Evolutionary conservation across 2,888 invertebrate species (phyloP).

Genomic region (Phytoseiulus persimilis): DNA sequence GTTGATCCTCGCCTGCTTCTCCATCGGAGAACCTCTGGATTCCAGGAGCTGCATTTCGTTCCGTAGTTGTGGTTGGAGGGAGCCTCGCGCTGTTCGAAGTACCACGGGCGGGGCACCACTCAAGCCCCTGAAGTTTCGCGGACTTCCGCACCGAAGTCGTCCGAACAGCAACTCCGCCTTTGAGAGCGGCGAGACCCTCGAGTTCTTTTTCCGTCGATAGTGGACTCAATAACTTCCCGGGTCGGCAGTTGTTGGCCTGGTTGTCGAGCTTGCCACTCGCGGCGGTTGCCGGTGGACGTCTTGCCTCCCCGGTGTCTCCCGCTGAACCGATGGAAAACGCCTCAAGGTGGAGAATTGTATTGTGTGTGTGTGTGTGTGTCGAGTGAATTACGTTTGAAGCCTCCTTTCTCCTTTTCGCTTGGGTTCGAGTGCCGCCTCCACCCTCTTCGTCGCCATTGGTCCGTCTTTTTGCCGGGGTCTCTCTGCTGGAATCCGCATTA

Average conservation of each 20-base stretch:
- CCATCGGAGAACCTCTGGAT: neutral
- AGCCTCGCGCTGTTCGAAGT: too few relatives aligned
- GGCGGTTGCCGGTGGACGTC: neutral
- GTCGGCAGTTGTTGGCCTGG: neutral
- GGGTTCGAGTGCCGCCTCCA: neutral
- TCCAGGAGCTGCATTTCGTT: too few relatives aligned
- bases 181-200: neutral
- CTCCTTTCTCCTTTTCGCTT: neutral
- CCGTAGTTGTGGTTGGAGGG: too few relatives aligned
- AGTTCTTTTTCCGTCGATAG: neutral
- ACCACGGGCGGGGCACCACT: too few relatives aligned
- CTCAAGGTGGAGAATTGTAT: neutral
- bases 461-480: neutral
- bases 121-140: too few relatives aligned
- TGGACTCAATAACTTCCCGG: neutral
- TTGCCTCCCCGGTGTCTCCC: neutral
- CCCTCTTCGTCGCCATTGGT: neutral
- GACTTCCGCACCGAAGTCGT: too few relatives aligned
- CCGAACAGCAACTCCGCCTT: too few relatives aligned
- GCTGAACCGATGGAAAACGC: neutral
- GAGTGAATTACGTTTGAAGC: neutral
- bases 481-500: conserved; percentile 27
- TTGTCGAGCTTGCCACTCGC: neutral
- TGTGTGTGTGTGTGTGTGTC: too few relatives aligned
- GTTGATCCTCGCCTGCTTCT: too few relatives aligned